phyloP scores from a whole-genome alignment of 2,113 vertebrate genomes.

The Colaptes auratus region DNA sequence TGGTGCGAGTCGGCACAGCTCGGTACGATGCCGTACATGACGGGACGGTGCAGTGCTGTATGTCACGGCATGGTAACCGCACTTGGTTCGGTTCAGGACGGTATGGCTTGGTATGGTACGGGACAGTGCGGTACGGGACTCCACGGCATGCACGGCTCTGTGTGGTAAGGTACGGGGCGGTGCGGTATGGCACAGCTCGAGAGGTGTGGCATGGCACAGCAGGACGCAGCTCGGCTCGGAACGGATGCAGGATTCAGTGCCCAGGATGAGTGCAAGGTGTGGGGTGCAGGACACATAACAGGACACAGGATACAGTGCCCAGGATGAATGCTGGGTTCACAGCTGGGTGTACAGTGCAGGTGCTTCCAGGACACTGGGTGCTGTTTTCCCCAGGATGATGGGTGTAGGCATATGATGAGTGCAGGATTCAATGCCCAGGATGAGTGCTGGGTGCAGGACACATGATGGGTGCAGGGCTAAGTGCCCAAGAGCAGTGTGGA shows the following conservation, averaged over 20 bases:
- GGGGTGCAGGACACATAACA: fast-evolving
- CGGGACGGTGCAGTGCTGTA: no score
- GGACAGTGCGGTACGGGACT: neutral
- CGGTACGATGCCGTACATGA: no score
- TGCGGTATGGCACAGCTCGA: fast-evolving
- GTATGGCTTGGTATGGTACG: neutral
- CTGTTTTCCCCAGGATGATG: neutral
- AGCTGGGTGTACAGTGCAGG: neutral
- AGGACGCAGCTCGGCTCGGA: no score
- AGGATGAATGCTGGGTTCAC: neutral
- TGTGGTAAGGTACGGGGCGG: neutral
- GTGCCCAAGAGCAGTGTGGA: neutral
- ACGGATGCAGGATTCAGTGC: fast-evolving
- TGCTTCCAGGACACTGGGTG: neutral
- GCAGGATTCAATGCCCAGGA: neutral
- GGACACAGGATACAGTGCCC: neutral
- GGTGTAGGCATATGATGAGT: fast-evolving
- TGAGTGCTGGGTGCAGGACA: neutral
- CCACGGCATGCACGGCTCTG: no score
- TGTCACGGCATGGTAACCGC: no score
- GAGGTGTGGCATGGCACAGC: no score
- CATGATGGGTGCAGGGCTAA: no score
- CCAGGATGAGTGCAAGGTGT: neutral
- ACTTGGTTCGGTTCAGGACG: no score
- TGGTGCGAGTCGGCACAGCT: no score